Evolutionary conservation across 2,888 invertebrate species (phyloP).

Genomic region (Hymenopus coronatus): DNA sequence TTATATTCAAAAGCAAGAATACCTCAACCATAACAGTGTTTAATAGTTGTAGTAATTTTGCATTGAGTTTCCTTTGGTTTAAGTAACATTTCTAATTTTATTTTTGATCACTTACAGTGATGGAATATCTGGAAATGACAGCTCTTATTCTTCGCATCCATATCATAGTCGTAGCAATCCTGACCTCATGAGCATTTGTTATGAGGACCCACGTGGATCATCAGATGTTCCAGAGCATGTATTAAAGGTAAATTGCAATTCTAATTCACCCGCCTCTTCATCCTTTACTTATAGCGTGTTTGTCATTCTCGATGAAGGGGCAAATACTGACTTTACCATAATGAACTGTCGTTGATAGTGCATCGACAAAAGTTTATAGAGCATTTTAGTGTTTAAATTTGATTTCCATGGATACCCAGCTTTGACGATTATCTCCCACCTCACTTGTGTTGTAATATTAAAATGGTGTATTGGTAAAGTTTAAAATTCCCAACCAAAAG

Average conservation of each 20-base stretch:
- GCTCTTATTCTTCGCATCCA: constrained; percentile 39
- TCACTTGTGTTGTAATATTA: too few relatives aligned
- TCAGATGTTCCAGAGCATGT: constrained; percentile 95
- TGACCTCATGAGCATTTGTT: constrained; percentile 65
- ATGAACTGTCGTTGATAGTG: too few relatives aligned
- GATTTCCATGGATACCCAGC: too few relatives aligned
- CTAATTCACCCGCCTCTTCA: too few relatives aligned
- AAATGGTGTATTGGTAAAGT: too few relatives aligned
- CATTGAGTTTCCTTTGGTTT: neutral
- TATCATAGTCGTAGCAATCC: constrained; percentile 86
- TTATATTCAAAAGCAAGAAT: neutral
- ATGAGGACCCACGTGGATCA: constrained; percentile 69
- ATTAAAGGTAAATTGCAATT: constrained; percentile 62
- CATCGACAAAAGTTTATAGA: too few relatives aligned
- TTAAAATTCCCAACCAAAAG: too few relatives aligned
- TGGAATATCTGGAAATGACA: constrained; percentile 65
- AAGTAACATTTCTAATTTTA: neutral
- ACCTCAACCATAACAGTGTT: neutral
- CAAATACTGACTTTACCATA: too few relatives aligned
- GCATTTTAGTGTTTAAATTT: too few relatives aligned
- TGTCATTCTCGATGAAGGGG: too few relatives aligned
- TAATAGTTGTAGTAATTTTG: neutral
- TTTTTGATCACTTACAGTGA: constrained; percentile 45
- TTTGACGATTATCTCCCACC: too few relatives aligned
- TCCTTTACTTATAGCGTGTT: too few relatives aligned